Conservation (phyloP, 2,797 vertebrate species). For the Pseudocheirus occidentalis region DNA sequence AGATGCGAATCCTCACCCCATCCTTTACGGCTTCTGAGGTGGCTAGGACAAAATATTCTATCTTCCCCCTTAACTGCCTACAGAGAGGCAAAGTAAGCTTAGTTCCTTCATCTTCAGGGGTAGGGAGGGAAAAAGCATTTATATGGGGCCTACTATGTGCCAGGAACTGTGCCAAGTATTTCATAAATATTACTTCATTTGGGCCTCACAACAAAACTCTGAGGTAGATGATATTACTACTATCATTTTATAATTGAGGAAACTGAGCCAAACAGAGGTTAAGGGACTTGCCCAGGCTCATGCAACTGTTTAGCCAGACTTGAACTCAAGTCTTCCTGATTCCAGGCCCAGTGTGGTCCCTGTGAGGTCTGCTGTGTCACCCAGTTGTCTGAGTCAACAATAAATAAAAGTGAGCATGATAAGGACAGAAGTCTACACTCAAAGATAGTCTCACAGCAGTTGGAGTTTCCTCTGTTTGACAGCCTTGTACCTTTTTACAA, state of each 20-base stretch:
- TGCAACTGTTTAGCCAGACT: background rate
- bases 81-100: background rate
- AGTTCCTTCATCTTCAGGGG: background rate
- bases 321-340: background rate
- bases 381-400: background rate
- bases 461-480: background rate
- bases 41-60: background rate
- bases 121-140: background rate
- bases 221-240: background rate
- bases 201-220: background rate
- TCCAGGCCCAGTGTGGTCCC: background rate
- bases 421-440: background rate
- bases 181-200: background rate
- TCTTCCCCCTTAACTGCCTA: background rate
- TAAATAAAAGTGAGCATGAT: background rate
- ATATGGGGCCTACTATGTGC: background rate
- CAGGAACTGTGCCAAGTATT: background rate
- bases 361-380: too few species aligned
- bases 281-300: background rate
- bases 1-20: background rate
- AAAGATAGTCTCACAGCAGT: background rate
- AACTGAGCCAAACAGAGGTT: background rate
- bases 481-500: background rate
- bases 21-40: background rate
- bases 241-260: background rate